Evolutionary conservation across 2,888 invertebrate species (phyloP).

Genomic region (Deilephila elpenor): DNA sequence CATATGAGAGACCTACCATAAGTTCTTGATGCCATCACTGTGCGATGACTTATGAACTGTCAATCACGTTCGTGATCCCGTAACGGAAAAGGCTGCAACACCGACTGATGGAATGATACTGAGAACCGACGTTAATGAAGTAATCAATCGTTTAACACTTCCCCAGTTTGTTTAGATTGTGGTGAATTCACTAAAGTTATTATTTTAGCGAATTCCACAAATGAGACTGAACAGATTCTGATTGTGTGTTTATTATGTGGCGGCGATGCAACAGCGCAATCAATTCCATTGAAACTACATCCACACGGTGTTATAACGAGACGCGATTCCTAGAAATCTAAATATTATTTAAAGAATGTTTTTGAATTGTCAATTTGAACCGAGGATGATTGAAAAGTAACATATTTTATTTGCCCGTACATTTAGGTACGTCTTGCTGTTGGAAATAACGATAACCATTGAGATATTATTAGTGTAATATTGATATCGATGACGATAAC

Average conservation of each 20-base stretch:
- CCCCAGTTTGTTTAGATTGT: not conserved
- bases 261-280: not conserved
- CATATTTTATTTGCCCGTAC: not conserved
- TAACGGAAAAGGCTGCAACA: no score
- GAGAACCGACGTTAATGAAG: not conserved
- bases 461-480: no score
- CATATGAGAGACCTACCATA: no score
- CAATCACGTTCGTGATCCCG: no score
- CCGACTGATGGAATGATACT: not conserved
- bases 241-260: conserved; percentile 13
- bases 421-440: no score
- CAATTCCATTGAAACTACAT: not conserved
- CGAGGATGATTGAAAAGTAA: not conserved
- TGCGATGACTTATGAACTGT: no score
- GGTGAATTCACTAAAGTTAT: not conserved
- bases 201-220: conserved; percentile 9
- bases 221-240: conserved; percentile 5
- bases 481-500: no score
- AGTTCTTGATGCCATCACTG: no score
- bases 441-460: no score
- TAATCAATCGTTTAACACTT: not conserved
- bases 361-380: not conserved
- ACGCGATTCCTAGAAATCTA: not conserved
- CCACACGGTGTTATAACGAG: not conserved
- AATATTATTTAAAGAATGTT: not conserved